Evolutionary conservation across 2,888 invertebrate genomes (phyloP).

Genomic region (Maniola hyperantus): DNA sequence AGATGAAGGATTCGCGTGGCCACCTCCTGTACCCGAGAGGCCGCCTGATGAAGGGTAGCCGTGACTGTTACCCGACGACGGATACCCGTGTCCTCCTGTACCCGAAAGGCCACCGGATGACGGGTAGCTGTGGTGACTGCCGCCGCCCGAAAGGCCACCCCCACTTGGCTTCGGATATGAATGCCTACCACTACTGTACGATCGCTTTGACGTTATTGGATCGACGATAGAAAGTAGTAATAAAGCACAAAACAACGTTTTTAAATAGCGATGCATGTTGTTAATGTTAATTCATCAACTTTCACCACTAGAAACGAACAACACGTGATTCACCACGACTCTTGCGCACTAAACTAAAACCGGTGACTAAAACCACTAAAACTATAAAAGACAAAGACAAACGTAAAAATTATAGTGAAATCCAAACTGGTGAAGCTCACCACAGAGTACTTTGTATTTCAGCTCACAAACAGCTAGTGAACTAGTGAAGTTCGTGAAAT

Average conservation of each 20-base stretch:
- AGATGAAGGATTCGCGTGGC: conserved; percentile 49
- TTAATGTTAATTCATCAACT: conserved; percentile 33
- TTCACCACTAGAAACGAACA: conserved; percentile 8
- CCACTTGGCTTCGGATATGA: conserved; percentile 47
- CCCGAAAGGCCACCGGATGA: conserved; percentile 49
- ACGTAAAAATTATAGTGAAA: too few relatives aligned
- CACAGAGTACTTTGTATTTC: too few relatives aligned
- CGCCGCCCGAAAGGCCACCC: conserved; percentile 47
- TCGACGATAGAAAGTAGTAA: conserved; percentile 51
- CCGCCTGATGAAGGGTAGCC: conserved; percentile 39
- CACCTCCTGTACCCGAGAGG: conserved; percentile 39
- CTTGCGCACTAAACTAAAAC: conserved; percentile 45
- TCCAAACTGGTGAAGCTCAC: too few relatives aligned
- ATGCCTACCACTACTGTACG: conserved; percentile 46
- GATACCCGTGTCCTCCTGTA: conserved; percentile 45
- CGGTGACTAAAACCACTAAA: too few relatives aligned
- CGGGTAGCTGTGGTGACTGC: conserved; percentile 51
- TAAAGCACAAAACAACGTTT: conserved; percentile 56
- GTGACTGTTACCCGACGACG: conserved; percentile 46
- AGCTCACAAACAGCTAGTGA: too few relatives aligned
- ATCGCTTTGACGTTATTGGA: conserved; percentile 47
- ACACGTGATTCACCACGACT: conserved; percentile 35
- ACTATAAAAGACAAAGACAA: background rate
- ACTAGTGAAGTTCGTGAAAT: too few relatives aligned
- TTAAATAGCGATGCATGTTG: conserved; percentile 45